Percentiles rank a stretch among this genome's conserved stretches.
These are phyloP conservation scores for Bombus polaris DNA, from an alignment of 1,140 invertebrate genomes.

Conservation along the genomic window DNA sequence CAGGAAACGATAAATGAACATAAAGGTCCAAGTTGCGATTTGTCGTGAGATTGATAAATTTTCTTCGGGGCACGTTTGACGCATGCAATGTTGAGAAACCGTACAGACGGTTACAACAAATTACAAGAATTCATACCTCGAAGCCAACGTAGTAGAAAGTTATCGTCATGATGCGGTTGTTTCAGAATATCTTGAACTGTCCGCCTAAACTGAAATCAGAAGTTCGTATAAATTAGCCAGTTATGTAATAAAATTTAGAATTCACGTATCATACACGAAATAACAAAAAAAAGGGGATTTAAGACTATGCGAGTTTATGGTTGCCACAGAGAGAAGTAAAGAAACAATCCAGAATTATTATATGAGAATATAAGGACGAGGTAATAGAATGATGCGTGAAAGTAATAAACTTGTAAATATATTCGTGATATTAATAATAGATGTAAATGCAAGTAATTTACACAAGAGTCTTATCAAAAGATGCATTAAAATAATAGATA, in stretches of 20 bases:
- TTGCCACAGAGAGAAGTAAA: too few species aligned
- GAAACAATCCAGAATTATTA: too few species aligned
- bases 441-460: background rate
- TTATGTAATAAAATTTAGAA: background rate
- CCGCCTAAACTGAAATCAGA: slow-evolving; percentile 87
- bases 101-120: background rate
- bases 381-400: background rate
- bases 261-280: background rate
- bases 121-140: slow-evolving; percentile 85
- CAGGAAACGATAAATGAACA: background rate
- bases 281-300: background rate
- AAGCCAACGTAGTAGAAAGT: slow-evolving; percentile 91
- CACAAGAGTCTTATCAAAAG: background rate
- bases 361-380: background rate
- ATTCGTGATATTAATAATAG: background rate
- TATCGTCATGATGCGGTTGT: slow-evolving; percentile 89
- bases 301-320: background rate
- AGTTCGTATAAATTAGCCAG: background rate
- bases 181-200: slow-evolving; percentile 85
- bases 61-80: background rate
- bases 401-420: too few species aligned
- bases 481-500: too few species aligned
- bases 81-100: background rate
- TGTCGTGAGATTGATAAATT: background rate
- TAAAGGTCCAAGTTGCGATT: background rate